These are phyloP conservation scores for Sinelater perroti DNA, from an alignment of 2,888 invertebrate genomes.

Conservation along the genomic window DNA sequence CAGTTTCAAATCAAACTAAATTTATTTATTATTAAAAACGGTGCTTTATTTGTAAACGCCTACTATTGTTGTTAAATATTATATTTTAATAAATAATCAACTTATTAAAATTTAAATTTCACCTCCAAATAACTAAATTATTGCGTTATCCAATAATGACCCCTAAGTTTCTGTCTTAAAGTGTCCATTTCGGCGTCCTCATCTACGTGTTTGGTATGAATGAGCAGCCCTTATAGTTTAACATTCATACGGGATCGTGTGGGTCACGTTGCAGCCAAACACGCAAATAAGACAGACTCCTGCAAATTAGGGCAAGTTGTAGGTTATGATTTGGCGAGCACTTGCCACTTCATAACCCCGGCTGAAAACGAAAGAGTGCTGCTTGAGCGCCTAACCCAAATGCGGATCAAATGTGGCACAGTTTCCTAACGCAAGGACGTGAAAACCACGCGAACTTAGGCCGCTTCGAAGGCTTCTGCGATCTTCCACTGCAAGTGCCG, in stretches of 20 bases:
- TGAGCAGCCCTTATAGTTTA: conserved; percentile 13
- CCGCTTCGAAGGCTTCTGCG: not conserved
- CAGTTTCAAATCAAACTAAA: no score
- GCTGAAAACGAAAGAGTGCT: not conserved
- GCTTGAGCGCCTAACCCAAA: conserved; percentile 4
- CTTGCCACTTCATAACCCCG: conserved; percentile 1
- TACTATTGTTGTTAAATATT: no score
- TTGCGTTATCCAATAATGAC: conserved; percentile 13
- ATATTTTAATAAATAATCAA: no score
- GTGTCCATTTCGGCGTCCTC: conserved; percentile 19
- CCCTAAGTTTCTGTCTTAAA: no score
- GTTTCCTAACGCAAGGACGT: conserved; percentile 4
- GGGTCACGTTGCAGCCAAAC: conserved; percentile 15
- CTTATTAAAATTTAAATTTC: no score
- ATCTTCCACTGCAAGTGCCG: conserved; percentile 1
- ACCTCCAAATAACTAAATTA: conserved; percentile 10
- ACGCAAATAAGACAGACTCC: conserved; percentile 9
- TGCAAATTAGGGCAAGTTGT: conserved; percentile 10
- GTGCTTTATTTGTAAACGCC: no score
- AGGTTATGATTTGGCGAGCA: conserved; percentile 2
- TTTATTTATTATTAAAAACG: no score
- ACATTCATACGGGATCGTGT: conserved; percentile 9
- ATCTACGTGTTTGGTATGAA: conserved; percentile 19
- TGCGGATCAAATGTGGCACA: conserved; percentile 8
- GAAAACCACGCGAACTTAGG: not conserved